Evolutionary conservation across 2,888 invertebrate species (phyloP).

Genomic region (Tachina fera): DNA sequence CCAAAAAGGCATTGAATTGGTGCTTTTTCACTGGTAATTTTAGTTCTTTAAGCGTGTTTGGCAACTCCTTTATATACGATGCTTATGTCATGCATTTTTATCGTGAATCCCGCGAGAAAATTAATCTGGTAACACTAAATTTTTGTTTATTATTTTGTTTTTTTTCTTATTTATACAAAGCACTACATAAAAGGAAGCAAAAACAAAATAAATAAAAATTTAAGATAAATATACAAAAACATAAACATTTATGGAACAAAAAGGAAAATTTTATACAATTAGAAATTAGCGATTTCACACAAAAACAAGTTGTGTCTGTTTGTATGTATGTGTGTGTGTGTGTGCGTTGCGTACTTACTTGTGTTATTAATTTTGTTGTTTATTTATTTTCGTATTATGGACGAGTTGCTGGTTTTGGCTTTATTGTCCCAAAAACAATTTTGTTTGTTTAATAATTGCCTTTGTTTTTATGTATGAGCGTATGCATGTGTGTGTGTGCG

Average conservation of each 20-base stretch:
- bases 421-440: conserved; percentile 19
- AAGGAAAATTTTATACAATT: conserved; percentile 39
- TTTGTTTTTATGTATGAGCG: neutral
- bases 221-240: conserved; percentile 7
- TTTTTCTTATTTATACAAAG: too few species aligned
- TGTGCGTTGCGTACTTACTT: neutral
- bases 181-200: neutral
- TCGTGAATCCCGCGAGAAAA: too few species aligned
- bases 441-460: conserved; percentile 6
- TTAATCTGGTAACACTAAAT: too few species aligned
- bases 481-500: too few species aligned
- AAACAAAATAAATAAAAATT: neutral
- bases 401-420: neutral
- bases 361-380: conserved; percentile 1
- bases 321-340: too few species aligned
- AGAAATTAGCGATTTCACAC: conserved; percentile 34
- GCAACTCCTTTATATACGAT: too few species aligned
- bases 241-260: neutral
- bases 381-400: neutral
- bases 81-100: too few species aligned
- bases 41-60: too few species aligned
- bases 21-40: too few species aligned
- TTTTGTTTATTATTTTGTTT: too few species aligned
- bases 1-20: too few species aligned
- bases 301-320: neutral